Evolutionary conservation across 1,140 invertebrate genomes (phyloP).

Genomic region (Bilobella aurantiaca): DNA sequence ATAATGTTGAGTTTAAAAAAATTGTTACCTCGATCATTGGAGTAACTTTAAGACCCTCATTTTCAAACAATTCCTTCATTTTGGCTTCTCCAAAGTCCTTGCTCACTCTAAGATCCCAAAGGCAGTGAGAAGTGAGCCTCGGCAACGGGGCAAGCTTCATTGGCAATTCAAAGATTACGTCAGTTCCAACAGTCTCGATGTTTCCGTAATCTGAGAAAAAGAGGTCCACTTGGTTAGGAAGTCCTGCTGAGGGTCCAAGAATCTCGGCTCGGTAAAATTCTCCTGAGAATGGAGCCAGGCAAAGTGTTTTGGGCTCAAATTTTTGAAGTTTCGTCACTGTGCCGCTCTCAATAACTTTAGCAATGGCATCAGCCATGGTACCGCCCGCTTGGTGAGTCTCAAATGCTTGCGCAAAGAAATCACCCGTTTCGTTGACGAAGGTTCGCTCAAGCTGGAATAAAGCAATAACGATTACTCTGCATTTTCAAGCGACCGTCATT

Average conservation of each 20-base stretch:
- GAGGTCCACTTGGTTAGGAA: neutral
- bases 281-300: neutral
- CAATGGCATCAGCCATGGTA: neutral
- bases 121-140: constrained; percentile 9
- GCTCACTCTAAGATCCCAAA: constrained; percentile 3
- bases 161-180: neutral
- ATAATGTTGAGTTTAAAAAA: neutral
- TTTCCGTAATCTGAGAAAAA: constrained; percentile 7
- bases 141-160: neutral
- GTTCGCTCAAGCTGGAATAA: neutral
- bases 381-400: neutral
- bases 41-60: neutral
- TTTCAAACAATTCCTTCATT: neutral
- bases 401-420: neutral
- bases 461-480: neutral
- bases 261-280: constrained; percentile 1
- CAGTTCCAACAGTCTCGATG: neutral
- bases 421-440: neutral
- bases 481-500: no score
- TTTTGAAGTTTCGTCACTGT: neutral
- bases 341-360: neutral
- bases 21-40: constrained; percentile 5
- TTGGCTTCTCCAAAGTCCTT: neutral
- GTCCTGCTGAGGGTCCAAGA: neutral
- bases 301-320: neutral